These are phyloP conservation scores for Lipotes vexillifer DNA, from an alignment of 2,113 vertebrate species.

Conservation along the genomic window DNA sequence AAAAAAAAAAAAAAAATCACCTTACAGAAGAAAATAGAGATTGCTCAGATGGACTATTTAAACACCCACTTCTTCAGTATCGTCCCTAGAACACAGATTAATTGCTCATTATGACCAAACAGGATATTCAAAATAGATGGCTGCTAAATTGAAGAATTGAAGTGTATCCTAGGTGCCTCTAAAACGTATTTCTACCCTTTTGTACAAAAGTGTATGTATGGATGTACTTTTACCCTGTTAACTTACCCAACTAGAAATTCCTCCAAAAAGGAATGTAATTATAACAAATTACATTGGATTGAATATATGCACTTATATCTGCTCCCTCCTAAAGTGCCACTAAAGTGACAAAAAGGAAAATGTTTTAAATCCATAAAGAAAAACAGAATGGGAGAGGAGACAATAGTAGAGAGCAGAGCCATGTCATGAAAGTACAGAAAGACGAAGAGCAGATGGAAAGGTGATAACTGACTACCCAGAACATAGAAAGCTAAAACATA, in stretches of 20 bases:
- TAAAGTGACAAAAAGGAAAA: background rate
- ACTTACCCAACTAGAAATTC: background rate
- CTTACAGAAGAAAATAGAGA: background rate
- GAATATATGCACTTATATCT: background rate
- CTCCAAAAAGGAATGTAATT: background rate
- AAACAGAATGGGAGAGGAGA: background rate
- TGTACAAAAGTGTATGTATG: background rate
- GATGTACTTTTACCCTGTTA: background rate
- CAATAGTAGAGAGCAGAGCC: background rate
- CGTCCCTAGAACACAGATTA: background rate
- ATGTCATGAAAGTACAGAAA: background rate
- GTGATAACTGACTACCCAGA: background rate
- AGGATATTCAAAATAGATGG: background rate
- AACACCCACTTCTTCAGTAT: background rate
- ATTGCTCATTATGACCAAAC: background rate
- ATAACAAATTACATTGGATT: background rate
- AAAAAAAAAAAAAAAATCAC: too few relatives aligned
- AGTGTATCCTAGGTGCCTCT: background rate
- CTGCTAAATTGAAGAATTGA: background rate
- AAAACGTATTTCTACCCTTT: background rate
- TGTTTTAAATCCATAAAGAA: background rate
- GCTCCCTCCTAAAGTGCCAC: background rate
- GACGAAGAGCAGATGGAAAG: background rate
- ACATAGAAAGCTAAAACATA: background rate
- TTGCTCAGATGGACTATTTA: background rate